These are phyloP conservation scores for Toxostoma redivivum DNA, from an alignment of 2,113 vertebrate species.

Conservation along the genomic window DNA sequence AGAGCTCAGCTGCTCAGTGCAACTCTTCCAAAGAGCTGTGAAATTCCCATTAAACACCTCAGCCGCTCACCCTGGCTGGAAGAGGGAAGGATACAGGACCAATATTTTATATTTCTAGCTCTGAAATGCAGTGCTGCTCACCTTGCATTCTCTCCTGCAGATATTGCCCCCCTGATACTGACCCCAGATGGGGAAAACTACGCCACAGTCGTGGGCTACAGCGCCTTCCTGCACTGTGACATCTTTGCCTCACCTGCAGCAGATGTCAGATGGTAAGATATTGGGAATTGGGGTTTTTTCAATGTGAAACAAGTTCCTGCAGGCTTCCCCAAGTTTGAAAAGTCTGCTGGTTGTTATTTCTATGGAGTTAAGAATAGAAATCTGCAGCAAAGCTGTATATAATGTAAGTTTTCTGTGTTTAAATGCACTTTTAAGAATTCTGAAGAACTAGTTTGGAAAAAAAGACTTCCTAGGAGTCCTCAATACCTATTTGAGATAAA, in stretches of 20 bases:
- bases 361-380: background rate
- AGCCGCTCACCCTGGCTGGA: background rate
- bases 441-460: background rate
- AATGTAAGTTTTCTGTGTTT: background rate
- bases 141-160: constrained; percentile 60
- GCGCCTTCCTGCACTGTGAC: constrained; percentile 80
- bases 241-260: constrained; percentile 89
- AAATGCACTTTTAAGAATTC: background rate
- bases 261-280: constrained; percentile 80
- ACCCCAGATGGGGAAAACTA: constrained; percentile 83
- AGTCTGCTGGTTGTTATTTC: background rate
- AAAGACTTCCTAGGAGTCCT: background rate
- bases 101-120: background rate
- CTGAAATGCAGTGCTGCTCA: background rate
- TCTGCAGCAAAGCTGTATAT: background rate
- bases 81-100: background rate
- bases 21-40: background rate
- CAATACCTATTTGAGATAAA: background rate
- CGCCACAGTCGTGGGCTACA: constrained; percentile 77
- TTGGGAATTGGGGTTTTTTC: background rate
- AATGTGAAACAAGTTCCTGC: background rate
- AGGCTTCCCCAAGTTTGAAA: background rate
- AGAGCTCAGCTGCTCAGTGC: background rate
- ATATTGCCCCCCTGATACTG: constrained; percentile 86
- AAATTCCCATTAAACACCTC: background rate